phyloP scores from a whole-genome alignment of 2,888 invertebrate species.

The Microdon myrmicae region DNA sequence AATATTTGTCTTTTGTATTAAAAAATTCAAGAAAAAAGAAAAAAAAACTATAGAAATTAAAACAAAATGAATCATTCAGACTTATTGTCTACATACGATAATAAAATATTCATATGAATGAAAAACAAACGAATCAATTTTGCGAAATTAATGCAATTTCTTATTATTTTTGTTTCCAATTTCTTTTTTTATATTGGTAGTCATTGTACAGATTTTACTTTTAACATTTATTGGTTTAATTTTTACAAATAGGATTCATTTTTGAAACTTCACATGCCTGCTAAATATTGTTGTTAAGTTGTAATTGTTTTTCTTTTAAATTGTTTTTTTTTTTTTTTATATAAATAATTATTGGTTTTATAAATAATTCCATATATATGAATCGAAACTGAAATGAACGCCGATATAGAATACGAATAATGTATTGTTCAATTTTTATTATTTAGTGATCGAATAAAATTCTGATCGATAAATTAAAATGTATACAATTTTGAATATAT shows the following conservation, averaged over 20 bases:
- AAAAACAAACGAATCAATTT: constrained; percentile 5
- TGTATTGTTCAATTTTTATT: constrained; percentile 45
- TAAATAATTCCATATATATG: constrained; percentile 4
- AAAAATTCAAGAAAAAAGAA: constrained; percentile 10
- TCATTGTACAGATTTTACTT: no score
- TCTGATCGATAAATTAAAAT: constrained; percentile 29
- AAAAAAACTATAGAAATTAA: neutral
- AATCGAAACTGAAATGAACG: constrained; percentile 24
- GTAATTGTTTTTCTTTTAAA: constrained; percentile 29
- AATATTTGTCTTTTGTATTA: no score
- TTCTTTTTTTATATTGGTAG: constrained; percentile 9
- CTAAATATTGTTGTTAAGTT: constrained; percentile 37
- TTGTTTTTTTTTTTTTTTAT: constrained; percentile 15
- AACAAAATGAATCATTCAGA: constrained; percentile 13
- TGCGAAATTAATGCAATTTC: constrained; percentile 37
- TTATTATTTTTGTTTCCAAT: constrained; percentile 31
- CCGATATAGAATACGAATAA: constrained; percentile 35
- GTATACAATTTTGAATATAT: constrained; percentile 17
- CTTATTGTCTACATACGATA: constrained; percentile 11
- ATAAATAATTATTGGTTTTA: no score
- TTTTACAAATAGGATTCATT: no score
- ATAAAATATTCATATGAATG: constrained; percentile 14
- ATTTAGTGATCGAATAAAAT: constrained; percentile 44
- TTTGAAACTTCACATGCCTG: no score
- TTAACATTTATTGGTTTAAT: no score